Evolutionary conservation across 2,797 vertebrate species (phyloP), one percentile per base, ranked within the genome.

Genomic region (Fratercula arctica): DNA sequence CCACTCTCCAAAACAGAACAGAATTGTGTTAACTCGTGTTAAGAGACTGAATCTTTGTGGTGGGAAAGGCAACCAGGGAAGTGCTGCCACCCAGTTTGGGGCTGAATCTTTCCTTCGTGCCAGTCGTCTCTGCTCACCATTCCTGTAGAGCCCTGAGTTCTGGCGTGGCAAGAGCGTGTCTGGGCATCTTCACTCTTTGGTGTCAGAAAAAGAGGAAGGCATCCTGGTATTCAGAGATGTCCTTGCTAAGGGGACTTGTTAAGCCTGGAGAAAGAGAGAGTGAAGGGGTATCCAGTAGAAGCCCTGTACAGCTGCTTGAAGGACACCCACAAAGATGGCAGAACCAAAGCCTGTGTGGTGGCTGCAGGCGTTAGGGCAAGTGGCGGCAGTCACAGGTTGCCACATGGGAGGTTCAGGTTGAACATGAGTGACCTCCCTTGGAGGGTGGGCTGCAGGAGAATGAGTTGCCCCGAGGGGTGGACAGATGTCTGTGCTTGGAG

Each of bases 351-450:
- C 11, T 48, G 13, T 6, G 35, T 82, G 60, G 43, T 66, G 50
- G 33, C 66, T 53, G 33, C 61, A 13, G 82, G 54, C 1, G 0
- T 60, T 51, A 6, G 0, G 0, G 73, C 66, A 81, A 60, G 6
- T 23, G 35, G 45, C 56, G 56, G 6, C 1, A 2, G 64, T 67
- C 45, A 10, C 21, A 28, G 21, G 24, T 46, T 77, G 72, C 28
- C 16, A 7, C 4, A 0, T 31, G 57, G 28, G 73, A 84, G 21
- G 39, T 29, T 80, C 19, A 45, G 50, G 43, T 25, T 73, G 75
- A 74, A 59, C 1, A 0, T 6, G 51, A 82, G 35, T 23, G 14
- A 63, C 5, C 13, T 67, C 3, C 29, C 59, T 61, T 9, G 9
- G 35, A 79, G 54, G 33, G 8, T 41, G 21, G 21, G 64, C 68